phyloP scores from a whole-genome alignment of 2,888 invertebrate genomes.

The Eristalis intricaria region DNA sequence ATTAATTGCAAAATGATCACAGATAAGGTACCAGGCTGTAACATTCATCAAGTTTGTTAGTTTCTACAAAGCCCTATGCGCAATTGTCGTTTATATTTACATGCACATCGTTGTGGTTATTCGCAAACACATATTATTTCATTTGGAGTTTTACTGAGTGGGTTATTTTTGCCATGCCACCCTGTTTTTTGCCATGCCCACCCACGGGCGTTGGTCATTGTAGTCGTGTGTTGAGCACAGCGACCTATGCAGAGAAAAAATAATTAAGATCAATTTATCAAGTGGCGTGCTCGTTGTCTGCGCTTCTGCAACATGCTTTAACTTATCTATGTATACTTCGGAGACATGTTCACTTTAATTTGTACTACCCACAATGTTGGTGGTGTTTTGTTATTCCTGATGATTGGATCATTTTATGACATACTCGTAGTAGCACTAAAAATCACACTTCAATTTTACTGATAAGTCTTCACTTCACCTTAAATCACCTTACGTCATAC shows the following conservation, averaged over 20 bases:
- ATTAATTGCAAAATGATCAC: conserved; percentile 55
- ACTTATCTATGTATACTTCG: conserved; percentile 17
- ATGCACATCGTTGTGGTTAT: conserved; percentile 13
- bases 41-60: conserved; percentile 40
- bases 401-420: conserved; percentile 45
- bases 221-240: conserved; percentile 4
- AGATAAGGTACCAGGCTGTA: conserved; percentile 64
- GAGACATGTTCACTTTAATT: conserved; percentile 5
- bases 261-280: conserved; percentile 62
- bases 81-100: conserved; percentile 15
- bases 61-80: conserved; percentile 21
- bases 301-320: conserved; percentile 23
- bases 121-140: not conserved
- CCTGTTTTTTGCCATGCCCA: not conserved
- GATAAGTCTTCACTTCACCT: not conserved
- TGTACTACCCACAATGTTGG: conserved; percentile 22
- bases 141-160: not conserved
- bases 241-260: conserved; percentile 30
- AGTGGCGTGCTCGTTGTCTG: conserved; percentile 33
- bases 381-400: conserved; percentile 21
- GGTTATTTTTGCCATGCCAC: not conserved
- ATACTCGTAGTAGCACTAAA: not conserved
- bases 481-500: not conserved
- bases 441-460: not conserved
- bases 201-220: not conserved